Evolutionary conservation across 1,140 invertebrate genomes (phyloP).

Genomic region (Triops longicaudatus): DNA sequence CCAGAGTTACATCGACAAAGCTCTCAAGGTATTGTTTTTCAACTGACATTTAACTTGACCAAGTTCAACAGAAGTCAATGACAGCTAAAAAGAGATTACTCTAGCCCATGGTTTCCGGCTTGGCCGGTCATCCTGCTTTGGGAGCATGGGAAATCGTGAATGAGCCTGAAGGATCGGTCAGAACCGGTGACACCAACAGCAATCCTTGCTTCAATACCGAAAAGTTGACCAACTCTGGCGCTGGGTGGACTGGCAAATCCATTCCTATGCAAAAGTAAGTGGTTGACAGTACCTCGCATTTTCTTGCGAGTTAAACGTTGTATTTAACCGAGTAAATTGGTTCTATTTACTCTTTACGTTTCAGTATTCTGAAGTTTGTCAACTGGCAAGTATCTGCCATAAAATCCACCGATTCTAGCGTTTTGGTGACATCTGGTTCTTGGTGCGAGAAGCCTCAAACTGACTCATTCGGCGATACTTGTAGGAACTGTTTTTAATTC

Average conservation of each 20-base stretch:
- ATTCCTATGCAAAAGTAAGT: constrained; percentile 29
- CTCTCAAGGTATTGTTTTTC: constrained; percentile 35
- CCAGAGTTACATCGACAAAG: constrained; percentile 40
- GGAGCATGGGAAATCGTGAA: constrained; percentile 43
- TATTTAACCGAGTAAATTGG: neutral
- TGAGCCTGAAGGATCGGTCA: constrained; percentile 41
- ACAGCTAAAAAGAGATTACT: too few relatives aligned
- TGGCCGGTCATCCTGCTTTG: constrained; percentile 39
- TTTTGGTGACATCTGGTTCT: constrained; percentile 40
- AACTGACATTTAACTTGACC: neutral
- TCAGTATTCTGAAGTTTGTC: constrained; percentile 36
- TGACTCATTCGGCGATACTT: constrained; percentile 11
- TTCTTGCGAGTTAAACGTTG: too few relatives aligned
- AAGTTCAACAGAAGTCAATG: neutral
- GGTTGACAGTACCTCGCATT: too few relatives aligned
- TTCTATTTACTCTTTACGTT: neutral
- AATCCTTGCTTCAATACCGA: constrained; percentile 40
- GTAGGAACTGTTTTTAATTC: neutral
- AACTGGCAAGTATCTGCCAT: constrained; percentile 41
- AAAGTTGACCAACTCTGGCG: constrained; percentile 30
- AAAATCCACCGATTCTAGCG: constrained; percentile 36
- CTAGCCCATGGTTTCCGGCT: constrained; percentile 34
- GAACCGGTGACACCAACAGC: constrained; percentile 32
- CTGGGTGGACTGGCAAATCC: constrained; percentile 27
- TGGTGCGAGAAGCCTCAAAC: constrained; percentile 34